These are phyloP conservation scores for Ormyrus thymus DNA, from an alignment of 2,888 invertebrate species.

Conservation along the genomic window DNA sequence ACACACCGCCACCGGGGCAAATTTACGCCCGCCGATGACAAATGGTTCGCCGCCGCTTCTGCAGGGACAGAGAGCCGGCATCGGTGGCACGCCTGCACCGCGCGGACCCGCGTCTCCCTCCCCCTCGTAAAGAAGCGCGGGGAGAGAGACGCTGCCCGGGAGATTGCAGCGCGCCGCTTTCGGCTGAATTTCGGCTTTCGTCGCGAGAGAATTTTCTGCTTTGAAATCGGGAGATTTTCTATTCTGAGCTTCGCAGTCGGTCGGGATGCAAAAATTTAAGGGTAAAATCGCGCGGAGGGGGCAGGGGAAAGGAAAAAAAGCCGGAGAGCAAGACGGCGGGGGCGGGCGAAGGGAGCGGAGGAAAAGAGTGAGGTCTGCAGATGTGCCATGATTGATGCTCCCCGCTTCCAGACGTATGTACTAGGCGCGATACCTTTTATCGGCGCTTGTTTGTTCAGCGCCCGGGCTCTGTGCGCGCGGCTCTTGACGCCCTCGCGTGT, in stretches of 20 bases:
- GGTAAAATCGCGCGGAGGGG: conserved; percentile 14
- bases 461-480: conserved; percentile 20
- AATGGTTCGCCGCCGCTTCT: conserved; percentile 68
- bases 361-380: conserved; percentile 68
- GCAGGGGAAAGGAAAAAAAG: conserved; percentile 50
- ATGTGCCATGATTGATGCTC: conserved; percentile 75
- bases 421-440: conserved; percentile 73
- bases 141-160: neutral
- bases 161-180: neutral
- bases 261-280: conserved; percentile 37
- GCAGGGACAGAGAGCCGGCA: conserved; percentile 3
- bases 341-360: conserved; percentile 4
- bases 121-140: conserved; percentile 23
- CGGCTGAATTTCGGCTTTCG: too few relatives aligned
- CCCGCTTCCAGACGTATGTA: conserved; percentile 74
- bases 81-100: neutral
- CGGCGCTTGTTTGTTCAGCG: conserved; percentile 74
- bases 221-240: too few relatives aligned
- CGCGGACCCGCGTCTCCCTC: neutral
- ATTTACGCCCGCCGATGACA: conserved; percentile 72
- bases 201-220: too few relatives aligned
- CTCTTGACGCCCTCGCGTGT: conserved; percentile 34
- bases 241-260: too few relatives aligned
- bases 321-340: conserved; percentile 42
- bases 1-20: conserved; percentile 58